Evolutionary conservation across 2,888 invertebrate genomes (phyloP), one percentile per base, ranked within the genome.

Genomic region (Sinotaia quadrata): DNA sequence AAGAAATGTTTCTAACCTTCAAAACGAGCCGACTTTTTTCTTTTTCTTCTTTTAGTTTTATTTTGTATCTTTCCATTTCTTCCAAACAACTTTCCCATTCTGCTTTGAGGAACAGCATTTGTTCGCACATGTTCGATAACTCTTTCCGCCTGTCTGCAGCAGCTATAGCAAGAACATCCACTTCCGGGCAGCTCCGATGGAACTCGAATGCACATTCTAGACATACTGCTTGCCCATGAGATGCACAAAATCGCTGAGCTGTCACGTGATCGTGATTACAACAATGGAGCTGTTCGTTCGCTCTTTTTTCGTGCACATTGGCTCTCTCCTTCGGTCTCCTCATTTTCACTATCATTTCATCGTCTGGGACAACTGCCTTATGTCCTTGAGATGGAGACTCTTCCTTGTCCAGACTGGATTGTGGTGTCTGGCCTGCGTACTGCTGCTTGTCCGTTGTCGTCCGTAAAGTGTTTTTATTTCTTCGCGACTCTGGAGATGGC

Each of bases 171-270:
- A 60, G 21, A 24, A 7, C 41, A n/a, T 60, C 60, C 47, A 60
- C 60, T 29, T 60, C 60, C 8, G 18, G 18, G 12, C 60, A 60
- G 10, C 41, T 60, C 29, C 60, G 27, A 18, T 47, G 47, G 31
- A 60, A 33, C 33, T 60, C 60, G 29, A 60, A 60, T n/a, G 60
- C 60, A 21, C 60, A 60, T 34, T 60, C 60, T 49, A 60, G 27
- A 47, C 60, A 60, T 8, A 60, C 49, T 1, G 60, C 49, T 34
- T 60, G 60, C 24, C 47, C 31, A 24, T 60, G 60, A 24, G 47
- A 47, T 8, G 33, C n/a, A 49, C 60, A 60, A 49, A 49, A 60
- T 7, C 60, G 60, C 21, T 49, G 60, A 18, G 60, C 47, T 7
- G 33, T 7, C 27, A 10, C 31, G 12, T 27, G 10, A 15, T 4